A percentile compares a stretch with the other conserved stretches of the same genome.
phyloP scores from a whole-genome alignment of 1,140 invertebrate species.

The Druon quercuslanigerum region DNA sequence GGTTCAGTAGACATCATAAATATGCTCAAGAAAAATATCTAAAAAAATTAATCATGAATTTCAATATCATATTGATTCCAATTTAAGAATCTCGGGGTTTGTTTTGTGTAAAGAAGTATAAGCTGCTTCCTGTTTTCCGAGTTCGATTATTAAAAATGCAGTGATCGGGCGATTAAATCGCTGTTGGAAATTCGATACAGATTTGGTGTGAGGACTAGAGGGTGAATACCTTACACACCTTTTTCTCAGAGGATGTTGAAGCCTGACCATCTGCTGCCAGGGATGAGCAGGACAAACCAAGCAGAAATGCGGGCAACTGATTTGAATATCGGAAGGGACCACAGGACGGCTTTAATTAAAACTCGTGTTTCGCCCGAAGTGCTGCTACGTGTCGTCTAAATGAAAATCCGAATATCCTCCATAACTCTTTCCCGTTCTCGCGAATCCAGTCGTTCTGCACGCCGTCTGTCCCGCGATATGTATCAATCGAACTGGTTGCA shows the following conservation, averaged over 20 bases:
- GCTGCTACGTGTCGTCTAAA: slow-evolving; percentile 56
- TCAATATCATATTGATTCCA: too few species aligned
- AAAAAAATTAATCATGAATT: too few species aligned
- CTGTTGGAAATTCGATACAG: too few species aligned
- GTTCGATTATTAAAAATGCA: too few species aligned
- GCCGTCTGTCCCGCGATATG: slow-evolving; percentile 10
- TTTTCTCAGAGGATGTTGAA: slow-evolving; percentile 59
- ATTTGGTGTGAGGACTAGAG: too few species aligned
- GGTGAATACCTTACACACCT: slow-evolving; percentile 42
- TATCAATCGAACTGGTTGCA: slow-evolving; percentile 10
- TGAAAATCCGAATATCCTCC: slow-evolving; percentile 64
- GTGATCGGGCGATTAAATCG: too few species aligned
- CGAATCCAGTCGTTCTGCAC: slow-evolving; percentile 47
- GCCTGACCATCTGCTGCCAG: slow-evolving; percentile 62
- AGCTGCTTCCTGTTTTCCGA: too few species aligned
- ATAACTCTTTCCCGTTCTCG: slow-evolving; percentile 25
- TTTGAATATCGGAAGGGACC: slow-evolving; percentile 66
- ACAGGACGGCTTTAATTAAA: slow-evolving; percentile 68
- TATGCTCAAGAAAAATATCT: too few species aligned
- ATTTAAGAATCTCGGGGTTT: too few species aligned
- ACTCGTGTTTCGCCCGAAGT: slow-evolving; percentile 59
- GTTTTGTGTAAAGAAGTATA: too few species aligned
- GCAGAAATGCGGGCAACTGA: slow-evolving; percentile 62
- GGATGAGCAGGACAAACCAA: slow-evolving; percentile 43
- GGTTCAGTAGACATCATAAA: too few species aligned